Conservation (phyloP, 2,888 invertebrate species). For the Odontocolon sp. region DNA sequence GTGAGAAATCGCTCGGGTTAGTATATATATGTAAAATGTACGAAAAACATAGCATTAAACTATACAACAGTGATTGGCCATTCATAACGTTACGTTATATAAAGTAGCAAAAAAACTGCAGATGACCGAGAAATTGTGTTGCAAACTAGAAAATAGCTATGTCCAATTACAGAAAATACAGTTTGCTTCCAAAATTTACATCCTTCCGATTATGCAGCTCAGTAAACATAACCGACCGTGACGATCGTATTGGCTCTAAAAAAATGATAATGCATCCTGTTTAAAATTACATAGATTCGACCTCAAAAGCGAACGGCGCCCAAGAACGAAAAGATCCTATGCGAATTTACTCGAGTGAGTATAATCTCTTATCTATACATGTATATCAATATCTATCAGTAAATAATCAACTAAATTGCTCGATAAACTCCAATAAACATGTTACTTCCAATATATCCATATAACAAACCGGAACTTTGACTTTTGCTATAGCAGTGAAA, state of each 20-base stretch:
- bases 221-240: constrained; percentile 16
- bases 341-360: constrained; percentile 75
- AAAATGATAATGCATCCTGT: constrained; percentile 4
- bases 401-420: neutral
- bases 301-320: neutral
- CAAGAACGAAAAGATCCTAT: constrained; percentile 62
- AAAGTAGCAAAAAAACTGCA: neutral
- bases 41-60: too few species aligned
- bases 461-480: neutral
- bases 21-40: constrained; percentile 41
- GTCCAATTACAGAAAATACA: too few species aligned
- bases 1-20: constrained; percentile 65
- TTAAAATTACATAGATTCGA: constrained; percentile 11
- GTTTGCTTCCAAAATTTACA: constrained; percentile 29
- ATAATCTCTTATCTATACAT: constrained; percentile 44
- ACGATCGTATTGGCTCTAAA: neutral
- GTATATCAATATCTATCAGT: too few species aligned
- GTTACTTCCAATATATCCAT: neutral
- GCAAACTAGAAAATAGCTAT: too few species aligned
- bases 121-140: neutral
- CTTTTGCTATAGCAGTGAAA: neutral
- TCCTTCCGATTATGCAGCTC: constrained; percentile 10
- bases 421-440: neutral
- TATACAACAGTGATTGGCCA: too few species aligned
- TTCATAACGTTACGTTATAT: neutral